These are phyloP conservation scores for Acronicta alni DNA, from an alignment of 2,888 invertebrate species.

Conservation along the genomic window DNA sequence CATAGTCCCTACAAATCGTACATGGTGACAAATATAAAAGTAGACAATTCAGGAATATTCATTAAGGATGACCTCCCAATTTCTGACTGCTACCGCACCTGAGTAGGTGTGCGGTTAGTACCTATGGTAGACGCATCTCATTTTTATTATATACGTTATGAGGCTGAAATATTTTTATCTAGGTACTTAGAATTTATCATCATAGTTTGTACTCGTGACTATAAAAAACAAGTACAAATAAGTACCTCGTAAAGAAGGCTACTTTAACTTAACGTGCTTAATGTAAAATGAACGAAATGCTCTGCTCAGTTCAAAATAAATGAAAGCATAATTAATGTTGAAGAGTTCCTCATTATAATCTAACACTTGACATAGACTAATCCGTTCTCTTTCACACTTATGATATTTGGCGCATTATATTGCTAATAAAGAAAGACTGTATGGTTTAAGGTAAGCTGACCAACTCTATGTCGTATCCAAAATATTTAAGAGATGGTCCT, in stretches of 20 bases:
- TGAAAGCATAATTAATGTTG: constrained; percentile 33
- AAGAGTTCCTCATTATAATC: constrained; percentile 27
- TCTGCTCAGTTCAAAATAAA: constrained; percentile 51
- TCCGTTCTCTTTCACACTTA: constrained; percentile 45
- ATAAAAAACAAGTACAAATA: too few relatives aligned
- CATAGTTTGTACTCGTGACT: background rate
- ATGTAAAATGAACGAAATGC: constrained; percentile 47
- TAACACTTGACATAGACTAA: constrained; percentile 39
- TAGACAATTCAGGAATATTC: too few relatives aligned
- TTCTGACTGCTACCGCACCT: too few relatives aligned
- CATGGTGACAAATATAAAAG: too few relatives aligned
- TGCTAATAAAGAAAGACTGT: constrained; percentile 58
- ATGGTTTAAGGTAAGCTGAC: constrained; percentile 15
- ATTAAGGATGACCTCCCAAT: too few relatives aligned
- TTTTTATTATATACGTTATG: too few relatives aligned
- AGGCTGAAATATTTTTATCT: too few relatives aligned
- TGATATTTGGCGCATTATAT: constrained; percentile 73
- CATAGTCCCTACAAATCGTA: too few relatives aligned
- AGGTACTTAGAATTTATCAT: too few relatives aligned
- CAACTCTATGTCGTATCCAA: constrained; percentile 12
- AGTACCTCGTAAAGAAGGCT: constrained; percentile 37
- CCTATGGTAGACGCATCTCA: too few relatives aligned
- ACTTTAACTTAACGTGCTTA: constrained; percentile 42
- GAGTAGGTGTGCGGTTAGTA: too few relatives aligned
- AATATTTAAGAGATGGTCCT: constrained; percentile 30